phyloP scores from a whole-genome alignment of 1,140 invertebrate genomes.

The Ips typographus region DNA sequence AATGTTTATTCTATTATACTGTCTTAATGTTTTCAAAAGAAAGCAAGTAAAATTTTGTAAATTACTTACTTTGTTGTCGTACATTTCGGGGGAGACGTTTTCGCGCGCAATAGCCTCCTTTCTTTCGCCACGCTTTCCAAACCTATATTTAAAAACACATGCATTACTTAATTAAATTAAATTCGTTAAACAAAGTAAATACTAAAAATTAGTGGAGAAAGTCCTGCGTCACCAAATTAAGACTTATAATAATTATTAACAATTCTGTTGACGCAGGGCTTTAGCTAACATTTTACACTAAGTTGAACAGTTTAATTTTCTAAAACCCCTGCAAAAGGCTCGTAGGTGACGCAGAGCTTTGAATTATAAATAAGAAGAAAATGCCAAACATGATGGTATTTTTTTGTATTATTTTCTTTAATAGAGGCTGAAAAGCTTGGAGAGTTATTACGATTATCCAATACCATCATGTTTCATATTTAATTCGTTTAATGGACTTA shows the following conservation, averaged over 20 bases:
- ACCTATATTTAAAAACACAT: conserved; percentile 10
- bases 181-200: neutral
- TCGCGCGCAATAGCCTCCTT: conserved; percentile 1
- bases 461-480: no score
- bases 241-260: neutral
- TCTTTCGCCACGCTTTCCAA: conserved; percentile 29
- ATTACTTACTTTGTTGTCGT: conserved; percentile 26
- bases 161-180: no score
- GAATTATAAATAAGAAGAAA: neutral
- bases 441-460: no score
- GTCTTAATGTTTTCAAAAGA: neutral
- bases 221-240: conserved; percentile 24
- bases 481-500: no score
- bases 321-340: conserved; percentile 17
- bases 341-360: conserved; percentile 28
- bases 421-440: no score
- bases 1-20: no score
- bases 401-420: no score
- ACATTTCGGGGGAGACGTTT: conserved; percentile 15
- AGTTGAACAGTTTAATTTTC: conserved; percentile 7
- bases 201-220: neutral
- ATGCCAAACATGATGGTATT: no score
- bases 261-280: conserved; percentile 19
- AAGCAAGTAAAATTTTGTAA: conserved; percentile 1
- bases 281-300: conserved; percentile 18